phyloP scores from a whole-genome alignment of 2,888 invertebrate genomes.

The Stramonita haemastoma region DNA sequence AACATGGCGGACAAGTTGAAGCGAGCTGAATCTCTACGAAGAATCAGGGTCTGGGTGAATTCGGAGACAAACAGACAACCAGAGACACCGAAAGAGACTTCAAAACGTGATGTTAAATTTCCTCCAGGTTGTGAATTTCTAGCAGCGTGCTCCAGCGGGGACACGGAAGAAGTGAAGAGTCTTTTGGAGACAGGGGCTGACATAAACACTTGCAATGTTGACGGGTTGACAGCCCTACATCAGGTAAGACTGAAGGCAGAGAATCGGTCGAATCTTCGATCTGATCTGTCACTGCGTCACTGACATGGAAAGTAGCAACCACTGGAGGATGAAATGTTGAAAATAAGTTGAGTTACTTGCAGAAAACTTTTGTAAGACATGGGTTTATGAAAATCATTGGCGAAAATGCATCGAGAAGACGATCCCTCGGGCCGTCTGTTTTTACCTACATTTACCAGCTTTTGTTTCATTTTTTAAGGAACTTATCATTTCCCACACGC shows the following conservation, averaged over 20 bases:
- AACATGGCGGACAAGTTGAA: conserved; percentile 72
- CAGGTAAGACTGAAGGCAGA: conserved; percentile 85
- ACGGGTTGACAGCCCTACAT: conserved; percentile 98
- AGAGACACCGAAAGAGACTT: conserved; percentile 54
- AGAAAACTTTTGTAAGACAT: background rate
- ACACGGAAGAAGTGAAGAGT: conserved; percentile 96
- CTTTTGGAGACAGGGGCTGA: conserved; percentile 95
- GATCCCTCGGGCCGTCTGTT: too few relatives aligned
- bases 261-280: too few relatives aligned
- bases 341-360: background rate
- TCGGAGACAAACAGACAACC: conserved; percentile 76
- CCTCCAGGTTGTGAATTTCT: conserved; percentile 98
- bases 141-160: conserved; percentile 98
- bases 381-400: background rate
- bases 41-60: conserved; percentile 75
- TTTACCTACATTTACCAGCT: too few relatives aligned
- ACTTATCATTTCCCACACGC: too few relatives aligned
- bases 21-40: conserved; percentile 72
- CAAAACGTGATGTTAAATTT: conserved; percentile 86
- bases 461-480: too few relatives aligned
- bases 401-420: too few relatives aligned
- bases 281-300: background rate
- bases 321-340: background rate
- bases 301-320: background rate
- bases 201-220: conserved; percentile 98